Conservation (phyloP, 2,113 vertebrate species). For the Prunella himalayana region DNA sequence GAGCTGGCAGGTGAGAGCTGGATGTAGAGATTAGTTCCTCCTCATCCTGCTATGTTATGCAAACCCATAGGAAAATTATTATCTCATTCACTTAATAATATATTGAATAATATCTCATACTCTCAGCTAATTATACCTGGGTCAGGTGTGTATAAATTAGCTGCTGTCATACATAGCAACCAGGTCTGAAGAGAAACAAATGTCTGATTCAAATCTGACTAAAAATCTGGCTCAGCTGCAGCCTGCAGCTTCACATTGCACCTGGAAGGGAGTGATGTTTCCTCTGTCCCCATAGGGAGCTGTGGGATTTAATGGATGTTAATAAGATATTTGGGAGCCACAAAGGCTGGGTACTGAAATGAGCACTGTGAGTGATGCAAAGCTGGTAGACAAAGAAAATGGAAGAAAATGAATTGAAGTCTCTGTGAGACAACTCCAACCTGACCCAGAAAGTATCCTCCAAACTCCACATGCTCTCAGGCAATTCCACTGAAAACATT, state of each 20-base stretch:
- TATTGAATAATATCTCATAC: neutral
- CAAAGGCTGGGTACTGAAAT: neutral
- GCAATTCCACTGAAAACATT: neutral
- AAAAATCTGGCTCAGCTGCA: neutral
- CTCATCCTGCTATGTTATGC: neutral
- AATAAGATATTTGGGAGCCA: neutral
- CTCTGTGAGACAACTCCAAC: neutral
- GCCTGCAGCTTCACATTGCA: neutral
- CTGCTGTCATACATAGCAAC: neutral
- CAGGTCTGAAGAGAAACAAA: neutral
- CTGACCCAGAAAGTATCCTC: neutral
- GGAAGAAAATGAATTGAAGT: neutral
- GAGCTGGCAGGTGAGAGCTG: neutral
- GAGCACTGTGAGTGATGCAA: neutral
- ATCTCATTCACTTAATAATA: slow-evolving; percentile 2
- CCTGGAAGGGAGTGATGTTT: neutral
- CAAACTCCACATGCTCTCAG: neutral
- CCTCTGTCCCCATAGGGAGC: neutral
- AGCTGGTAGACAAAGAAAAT: neutral
- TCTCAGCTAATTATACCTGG: neutral
- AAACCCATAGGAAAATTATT: neutral
- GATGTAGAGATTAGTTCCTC: neutral
- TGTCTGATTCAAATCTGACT: neutral
- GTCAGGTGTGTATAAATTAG: slow-evolving; percentile 4
- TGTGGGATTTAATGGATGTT: neutral